Percentiles rank a stretch among this genome's conserved stretches.
phyloP scores from a whole-genome alignment of 2,797 vertebrate species.

The Bradypus variegatus region DNA sequence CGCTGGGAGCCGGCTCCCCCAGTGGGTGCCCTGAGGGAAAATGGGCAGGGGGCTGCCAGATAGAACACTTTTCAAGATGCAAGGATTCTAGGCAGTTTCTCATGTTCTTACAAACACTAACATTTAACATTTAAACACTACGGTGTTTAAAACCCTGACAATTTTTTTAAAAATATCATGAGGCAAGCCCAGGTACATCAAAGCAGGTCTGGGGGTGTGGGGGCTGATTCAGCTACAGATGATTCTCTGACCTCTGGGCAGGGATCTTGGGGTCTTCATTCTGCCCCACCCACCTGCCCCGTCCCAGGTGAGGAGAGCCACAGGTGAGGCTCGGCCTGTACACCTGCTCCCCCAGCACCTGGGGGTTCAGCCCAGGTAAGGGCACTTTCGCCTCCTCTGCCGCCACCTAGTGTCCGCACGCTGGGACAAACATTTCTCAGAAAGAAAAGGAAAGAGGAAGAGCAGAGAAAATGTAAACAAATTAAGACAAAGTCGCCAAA shows the following conservation, averaged over 20 bases:
- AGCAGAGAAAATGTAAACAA: accelerated
- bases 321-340: neutral
- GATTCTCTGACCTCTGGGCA: neutral
- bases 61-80: too few species aligned
- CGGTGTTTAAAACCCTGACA: neutral
- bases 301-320: neutral
- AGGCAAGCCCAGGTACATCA: too few species aligned
- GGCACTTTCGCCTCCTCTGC: neutral
- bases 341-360: neutral
- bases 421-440: neutral
- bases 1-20: neutral
- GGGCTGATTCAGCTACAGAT: neutral
- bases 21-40: neutral
- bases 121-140: neutral
- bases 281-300: too few species aligned
- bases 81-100: neutral
- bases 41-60: neutral
- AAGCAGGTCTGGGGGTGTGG: neutral
- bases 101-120: neutral
- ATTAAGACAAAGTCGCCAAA: neutral
- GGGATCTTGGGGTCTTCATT: too few species aligned
- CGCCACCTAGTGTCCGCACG: constrained; percentile 59
- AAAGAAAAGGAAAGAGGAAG: neutral
- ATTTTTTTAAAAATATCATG: neutral
- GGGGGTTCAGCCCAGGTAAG: accelerated